phyloP scores from a whole-genome alignment of 2,113 vertebrate genomes.

The Labeo catla region DNA sequence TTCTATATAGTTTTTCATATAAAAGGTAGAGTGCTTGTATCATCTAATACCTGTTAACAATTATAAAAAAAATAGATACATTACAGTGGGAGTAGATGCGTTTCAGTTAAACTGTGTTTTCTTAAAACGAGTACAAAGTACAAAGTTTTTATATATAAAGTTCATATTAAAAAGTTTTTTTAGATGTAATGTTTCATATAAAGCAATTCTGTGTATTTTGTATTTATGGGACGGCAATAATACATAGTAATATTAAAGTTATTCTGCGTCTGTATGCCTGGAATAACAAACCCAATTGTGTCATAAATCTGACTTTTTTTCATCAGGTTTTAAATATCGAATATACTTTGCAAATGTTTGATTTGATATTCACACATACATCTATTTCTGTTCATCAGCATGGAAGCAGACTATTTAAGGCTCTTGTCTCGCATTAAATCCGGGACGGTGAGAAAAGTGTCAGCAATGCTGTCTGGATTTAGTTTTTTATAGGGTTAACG shows the following conservation, averaged over 20 bases:
- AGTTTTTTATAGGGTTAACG: conserved; percentile 82
- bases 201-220: background rate
- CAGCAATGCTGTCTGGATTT: conserved; percentile 71
- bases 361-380: background rate
- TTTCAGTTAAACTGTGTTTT: no score
- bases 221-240: background rate
- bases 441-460: conserved; percentile 62
- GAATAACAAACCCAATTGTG: background rate
- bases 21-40: no score
- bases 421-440: conserved; percentile 56
- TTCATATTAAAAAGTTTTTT: background rate
- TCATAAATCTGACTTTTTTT: background rate
- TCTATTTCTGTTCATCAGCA: conserved; percentile 16
- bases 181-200: background rate
- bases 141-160: background rate
- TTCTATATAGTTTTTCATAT: no score
- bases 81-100: no score
- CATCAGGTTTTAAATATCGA: background rate
- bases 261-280: background rate
- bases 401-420: background rate
- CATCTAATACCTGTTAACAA: no score
- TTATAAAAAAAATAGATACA: no score
- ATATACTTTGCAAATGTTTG: background rate
- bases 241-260: background rate
- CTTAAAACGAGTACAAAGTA: no score